Evolutionary conservation across 2,797 vertebrate genomes (phyloP).

Genomic region (Dallia pectoralis): DNA sequence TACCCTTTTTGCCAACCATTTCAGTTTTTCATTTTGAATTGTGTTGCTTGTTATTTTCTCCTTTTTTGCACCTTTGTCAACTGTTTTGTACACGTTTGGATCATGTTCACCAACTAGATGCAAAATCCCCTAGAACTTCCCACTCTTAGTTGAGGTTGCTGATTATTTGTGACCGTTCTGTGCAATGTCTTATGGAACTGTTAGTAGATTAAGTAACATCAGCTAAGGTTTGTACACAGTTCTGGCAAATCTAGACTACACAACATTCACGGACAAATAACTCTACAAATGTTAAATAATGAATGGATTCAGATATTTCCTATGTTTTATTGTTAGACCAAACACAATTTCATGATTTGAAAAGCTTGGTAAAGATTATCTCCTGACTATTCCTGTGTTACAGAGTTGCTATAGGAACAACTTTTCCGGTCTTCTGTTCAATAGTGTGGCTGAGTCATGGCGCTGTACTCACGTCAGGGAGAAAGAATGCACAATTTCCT

Average conservation of each 20-base stretch:
- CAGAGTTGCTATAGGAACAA: constrained; percentile 36
- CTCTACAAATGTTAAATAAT: not conserved
- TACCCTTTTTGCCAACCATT: too few relatives aligned
- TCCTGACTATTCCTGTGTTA: constrained; percentile 5
- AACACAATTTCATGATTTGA: not conserved
- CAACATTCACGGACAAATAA: not conserved
- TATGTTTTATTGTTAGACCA: not conserved
- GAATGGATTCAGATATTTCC: not conserved
- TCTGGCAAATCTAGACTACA: not conserved
- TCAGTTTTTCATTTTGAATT: too few relatives aligned
- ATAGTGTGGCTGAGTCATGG: constrained; percentile 22
- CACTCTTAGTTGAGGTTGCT: too few relatives aligned
- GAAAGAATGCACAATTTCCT: constrained; percentile 36
- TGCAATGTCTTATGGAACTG: too few relatives aligned
- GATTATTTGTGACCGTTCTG: too few relatives aligned
- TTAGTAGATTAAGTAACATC: too few relatives aligned
- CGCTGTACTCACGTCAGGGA: constrained; percentile 10
- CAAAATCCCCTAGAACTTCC: too few relatives aligned
- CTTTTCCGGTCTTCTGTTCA: constrained; percentile 3
- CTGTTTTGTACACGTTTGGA: too few relatives aligned
- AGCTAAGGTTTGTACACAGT: not conserved
- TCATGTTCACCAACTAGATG: too few relatives aligned
- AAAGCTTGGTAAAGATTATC: constrained; percentile 9
- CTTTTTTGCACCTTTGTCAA: too few relatives aligned
- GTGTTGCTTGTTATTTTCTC: too few relatives aligned